Conservation (phyloP, 2,888 invertebrate genomes). For the Tinea pellionella region DNA sequence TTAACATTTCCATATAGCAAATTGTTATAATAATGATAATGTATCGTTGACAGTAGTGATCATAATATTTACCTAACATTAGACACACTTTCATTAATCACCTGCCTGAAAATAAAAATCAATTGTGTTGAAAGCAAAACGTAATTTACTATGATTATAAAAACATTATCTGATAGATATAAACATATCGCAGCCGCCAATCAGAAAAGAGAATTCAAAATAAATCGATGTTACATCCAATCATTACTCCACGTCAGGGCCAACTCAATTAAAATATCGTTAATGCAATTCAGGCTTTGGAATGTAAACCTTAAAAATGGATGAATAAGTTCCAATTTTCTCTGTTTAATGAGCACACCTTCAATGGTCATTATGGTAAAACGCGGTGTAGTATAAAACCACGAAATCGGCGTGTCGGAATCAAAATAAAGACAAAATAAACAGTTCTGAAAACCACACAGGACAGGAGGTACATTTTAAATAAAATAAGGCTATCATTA, state of each 20-base stretch:
- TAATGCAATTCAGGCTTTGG: constrained; percentile 42
- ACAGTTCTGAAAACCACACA: constrained; percentile 49
- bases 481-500: constrained; percentile 46
- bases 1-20: background rate
- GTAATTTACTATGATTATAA: constrained; percentile 41
- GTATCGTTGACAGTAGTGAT: background rate
- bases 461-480: constrained; percentile 35
- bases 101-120: constrained; percentile 4
- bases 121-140: constrained; percentile 8
- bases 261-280: constrained; percentile 70
- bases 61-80: constrained; percentile 4
- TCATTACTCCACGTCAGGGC: constrained; percentile 68
- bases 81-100: background rate
- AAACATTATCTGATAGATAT: constrained; percentile 60
- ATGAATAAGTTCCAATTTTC: constrained; percentile 31
- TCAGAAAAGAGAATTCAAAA: constrained; percentile 67
- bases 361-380: constrained; percentile 64
- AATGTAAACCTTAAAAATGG: constrained; percentile 39
- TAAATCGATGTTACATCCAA: constrained; percentile 69
- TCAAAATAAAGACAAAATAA: constrained; percentile 65
- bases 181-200: constrained; percentile 66
- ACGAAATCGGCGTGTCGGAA: constrained; percentile 66
- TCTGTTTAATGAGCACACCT: constrained; percentile 34
- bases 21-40: background rate
- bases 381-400: constrained; percentile 62